A percentile compares a stretch with the other conserved stretches of the same genome.
Evolutionary conservation across 2,797 vertebrate genomes (phyloP).

Genomic region (Argya squamiceps): DNA sequence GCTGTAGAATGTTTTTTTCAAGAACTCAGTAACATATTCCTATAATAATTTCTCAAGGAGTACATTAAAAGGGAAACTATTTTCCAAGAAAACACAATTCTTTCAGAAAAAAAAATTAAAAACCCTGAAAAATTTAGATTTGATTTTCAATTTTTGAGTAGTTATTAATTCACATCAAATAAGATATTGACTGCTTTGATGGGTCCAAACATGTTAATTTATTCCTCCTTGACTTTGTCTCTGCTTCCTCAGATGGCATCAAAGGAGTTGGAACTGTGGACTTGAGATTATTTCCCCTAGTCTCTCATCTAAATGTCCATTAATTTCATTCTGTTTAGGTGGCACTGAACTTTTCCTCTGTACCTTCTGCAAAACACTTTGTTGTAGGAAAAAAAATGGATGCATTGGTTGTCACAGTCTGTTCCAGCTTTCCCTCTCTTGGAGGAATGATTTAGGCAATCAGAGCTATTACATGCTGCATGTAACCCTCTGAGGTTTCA

Average conservation of each 20-base stretch:
- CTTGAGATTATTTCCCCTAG: not conserved
- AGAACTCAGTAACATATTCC: accelerated
- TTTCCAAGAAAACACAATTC: not conserved
- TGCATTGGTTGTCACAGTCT: accelerated
- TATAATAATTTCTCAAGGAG: not conserved
- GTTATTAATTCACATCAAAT: not conserved
- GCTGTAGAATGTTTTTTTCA: not conserved
- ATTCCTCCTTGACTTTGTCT: not conserved
- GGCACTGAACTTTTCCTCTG: not conserved
- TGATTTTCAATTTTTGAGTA: not conserved
- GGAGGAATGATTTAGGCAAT: not conserved
- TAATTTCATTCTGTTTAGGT: not conserved
- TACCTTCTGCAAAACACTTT: accelerated
- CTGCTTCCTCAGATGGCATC: not conserved
- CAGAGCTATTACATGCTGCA: accelerated
- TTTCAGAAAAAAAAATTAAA: not conserved
- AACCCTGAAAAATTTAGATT: not conserved
- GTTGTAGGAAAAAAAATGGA: not conserved
- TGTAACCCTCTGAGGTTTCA: not conserved
- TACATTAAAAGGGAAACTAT: not conserved
- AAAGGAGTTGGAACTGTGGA: not conserved
- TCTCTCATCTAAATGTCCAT: not conserved
- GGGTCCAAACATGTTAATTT: not conserved
- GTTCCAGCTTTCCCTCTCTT: not conserved
- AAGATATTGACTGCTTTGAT: not conserved